Base-by-base conservation (phyloP, 2,888 invertebrate species). In the Drosophila anomelani region DNA sequence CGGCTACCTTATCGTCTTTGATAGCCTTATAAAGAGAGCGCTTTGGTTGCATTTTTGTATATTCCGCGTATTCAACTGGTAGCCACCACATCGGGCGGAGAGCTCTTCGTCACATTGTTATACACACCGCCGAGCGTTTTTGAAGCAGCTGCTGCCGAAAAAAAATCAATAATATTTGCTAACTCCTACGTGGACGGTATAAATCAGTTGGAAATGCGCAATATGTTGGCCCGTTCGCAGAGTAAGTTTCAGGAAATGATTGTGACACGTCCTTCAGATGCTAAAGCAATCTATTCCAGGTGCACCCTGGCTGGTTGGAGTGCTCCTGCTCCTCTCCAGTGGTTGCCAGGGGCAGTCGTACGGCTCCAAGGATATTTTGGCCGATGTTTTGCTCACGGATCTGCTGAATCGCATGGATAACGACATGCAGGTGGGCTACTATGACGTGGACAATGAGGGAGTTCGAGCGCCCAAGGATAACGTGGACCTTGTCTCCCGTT, bases 391-490 rank as follows among this genome's bases (percentile, higher is more conserved):
- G 74, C 93, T 97, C 67, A 95, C 96, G 75, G 96, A 97, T 89
- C 93, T 97, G 36, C 95, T 96, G 56, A 96, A 95, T 90, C 95
- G 95, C 70, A 96, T 97, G 95, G 95, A 95, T 66, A 96, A 95
- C 84, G 96, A 96, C 67, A 94, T 96, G 84, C 81, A 88, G 47
- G 95, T 95, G 62, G 94, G 95, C 3, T 93, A 93, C 56, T 91
- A 92, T 43, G 93, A 93, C 77, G 88, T 91, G 49, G 89, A 92
- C 51, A 84, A 87, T 49, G 85, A 85, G 36, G 89, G 91, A 4
- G 83, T 63, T 9, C 64, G 66, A 36, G 72, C 17, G 20, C 49
- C 9, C 83, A 69, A 91, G 55, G 88, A 86, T n/a, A 86, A 92
- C 76, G 83, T 92, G 63, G 92, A 92, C 29, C 76, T 92, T 64